A percentile compares a stretch with the other conserved stretches of the same genome.
Evolutionary conservation across 1,140 invertebrate genomes (phyloP).

Genomic region (roundworm (Caenorhabditis elegans)): WBcel235 BX284606.5:16880001-16880500

Average conservation of each 20-base stretch:
- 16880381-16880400: not conserved
- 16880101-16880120: slow-evolving; percentile 22
- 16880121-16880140: not conserved
- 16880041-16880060: slow-evolving; percentile 51
- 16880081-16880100: slow-evolving; percentile 50
- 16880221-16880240: not conserved
- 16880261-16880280: not conserved
- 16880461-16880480: not conserved
- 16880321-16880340: too few species aligned
- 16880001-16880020: slow-evolving; percentile 45
- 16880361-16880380: too few species aligned
- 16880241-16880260: not conserved
- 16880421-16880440: not conserved
- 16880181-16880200: not conserved
- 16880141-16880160: too few species aligned
- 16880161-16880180: too few species aligned
- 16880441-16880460: not conserved
- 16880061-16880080: slow-evolving; percentile 52
- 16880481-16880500: not conserved
- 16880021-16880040: slow-evolving; percentile 41
- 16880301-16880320: too few species aligned
- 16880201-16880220: not conserved
- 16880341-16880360: too few species aligned
- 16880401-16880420: not conserved
- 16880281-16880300: not conserved